A percentile compares a stretch with the other conserved stretches of the same genome.
Evolutionary conservation across 2,797 vertebrate genomes (phyloP).

Genomic region (Gila robusta): DNA sequence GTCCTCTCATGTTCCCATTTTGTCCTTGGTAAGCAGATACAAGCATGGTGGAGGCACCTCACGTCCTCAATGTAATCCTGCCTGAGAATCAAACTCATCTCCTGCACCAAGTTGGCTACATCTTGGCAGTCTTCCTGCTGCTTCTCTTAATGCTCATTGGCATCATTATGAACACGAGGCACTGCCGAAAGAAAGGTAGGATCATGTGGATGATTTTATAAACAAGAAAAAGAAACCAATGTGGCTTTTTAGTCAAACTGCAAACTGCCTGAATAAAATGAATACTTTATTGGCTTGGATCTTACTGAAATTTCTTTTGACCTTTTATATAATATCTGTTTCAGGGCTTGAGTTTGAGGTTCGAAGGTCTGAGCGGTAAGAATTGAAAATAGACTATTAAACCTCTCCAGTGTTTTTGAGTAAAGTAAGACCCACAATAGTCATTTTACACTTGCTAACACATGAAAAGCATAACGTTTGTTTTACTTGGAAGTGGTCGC

Average conservation of each 20-base stretch:
- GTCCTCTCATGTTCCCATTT: not conserved
- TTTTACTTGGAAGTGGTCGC: slow-evolving; percentile 75
- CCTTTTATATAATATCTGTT: slow-evolving; percentile 36
- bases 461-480: not conserved
- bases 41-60: slow-evolving; percentile 77
- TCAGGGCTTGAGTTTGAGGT: slow-evolving; percentile 83
- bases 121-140: slow-evolving; percentile 89
- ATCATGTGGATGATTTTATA: slow-evolving; percentile 24
- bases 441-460: not conserved
- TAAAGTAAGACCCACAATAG: not conserved
- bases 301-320: slow-evolving; percentile 21
- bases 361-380: slow-evolving; percentile 82
- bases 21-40: slow-evolving; percentile 75
- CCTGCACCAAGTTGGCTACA: slow-evolving; percentile 91
- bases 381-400: slow-evolving; percentile 21
- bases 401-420: not conserved
- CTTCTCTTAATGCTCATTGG: slow-evolving; percentile 85
- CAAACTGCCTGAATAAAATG: not conserved
- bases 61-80: slow-evolving; percentile 91
- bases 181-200: slow-evolving; percentile 85
- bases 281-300: not conserved
- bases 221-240: not conserved
- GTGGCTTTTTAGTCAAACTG: not conserved
- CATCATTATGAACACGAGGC: slow-evolving; percentile 81
- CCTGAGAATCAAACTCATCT: slow-evolving; percentile 87